Percentiles rank a stretch among this genome's conserved stretches.
These are phyloP conservation scores for Clistopyga incitator DNA, from an alignment of 2,888 invertebrate species.

Conservation along the genomic window DNA sequence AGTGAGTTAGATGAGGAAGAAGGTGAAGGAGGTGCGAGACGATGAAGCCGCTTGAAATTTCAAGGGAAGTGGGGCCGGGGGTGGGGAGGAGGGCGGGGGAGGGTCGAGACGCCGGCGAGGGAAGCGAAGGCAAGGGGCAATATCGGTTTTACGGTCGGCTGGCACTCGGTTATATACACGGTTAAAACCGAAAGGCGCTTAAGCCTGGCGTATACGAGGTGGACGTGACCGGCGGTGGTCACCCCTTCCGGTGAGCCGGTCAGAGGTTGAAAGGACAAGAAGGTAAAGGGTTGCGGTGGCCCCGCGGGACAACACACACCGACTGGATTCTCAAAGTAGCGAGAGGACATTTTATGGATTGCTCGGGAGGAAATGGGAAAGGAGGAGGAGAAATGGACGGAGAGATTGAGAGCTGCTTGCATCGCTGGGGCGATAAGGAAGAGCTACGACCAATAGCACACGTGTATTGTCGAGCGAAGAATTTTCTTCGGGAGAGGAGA, in stretches of 20 bases:
- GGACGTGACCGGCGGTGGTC: conserved; percentile 72
- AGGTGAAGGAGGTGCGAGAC: conserved; percentile 51
- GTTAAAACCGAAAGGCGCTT: conserved; percentile 79
- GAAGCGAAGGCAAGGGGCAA: conserved; percentile 64
- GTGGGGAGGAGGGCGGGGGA: conserved; percentile 26
- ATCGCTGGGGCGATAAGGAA: conserved; percentile 19
- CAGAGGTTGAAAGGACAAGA: conserved; percentile 44
- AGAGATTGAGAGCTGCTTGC: conserved; percentile 54
- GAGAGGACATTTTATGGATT: conserved; percentile 1
- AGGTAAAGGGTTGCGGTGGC: conserved; percentile 43
- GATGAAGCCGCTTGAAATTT: conserved; percentile 59
- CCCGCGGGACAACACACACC: conserved; percentile 5
- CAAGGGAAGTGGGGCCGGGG: conserved; percentile 45
- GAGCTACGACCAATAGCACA: not conserved
- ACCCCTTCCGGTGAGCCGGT: conserved; percentile 20
- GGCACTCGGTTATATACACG: conserved; percentile 67
- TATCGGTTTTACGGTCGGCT: conserved; percentile 79
- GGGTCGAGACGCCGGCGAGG: conserved; percentile 26
- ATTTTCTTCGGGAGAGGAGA: conserved; percentile 28
- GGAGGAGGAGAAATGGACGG: conserved; percentile 26
- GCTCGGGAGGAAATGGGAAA: not conserved
- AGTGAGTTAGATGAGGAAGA: conserved; percentile 38
- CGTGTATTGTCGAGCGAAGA: not conserved
- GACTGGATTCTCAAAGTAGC: conserved; percentile 32
- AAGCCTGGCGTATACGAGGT: conserved; percentile 74